These are phyloP conservation scores for Sylvilagus floridanus DNA, from an alignment of 2,797 vertebrate species.

Conservation along the genomic window DNA sequence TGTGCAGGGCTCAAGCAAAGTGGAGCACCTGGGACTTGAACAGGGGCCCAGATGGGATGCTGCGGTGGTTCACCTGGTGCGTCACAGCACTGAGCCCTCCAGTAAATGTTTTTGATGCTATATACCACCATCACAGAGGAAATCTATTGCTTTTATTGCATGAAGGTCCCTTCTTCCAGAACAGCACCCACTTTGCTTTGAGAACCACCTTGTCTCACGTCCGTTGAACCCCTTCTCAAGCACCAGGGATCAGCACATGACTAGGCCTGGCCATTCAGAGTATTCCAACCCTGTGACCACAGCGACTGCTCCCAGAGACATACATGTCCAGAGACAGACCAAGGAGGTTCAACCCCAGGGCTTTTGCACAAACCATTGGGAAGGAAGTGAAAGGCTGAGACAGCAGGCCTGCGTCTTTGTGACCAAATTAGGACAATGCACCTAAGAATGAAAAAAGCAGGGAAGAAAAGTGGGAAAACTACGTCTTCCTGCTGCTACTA, in stretches of 20 bases:
- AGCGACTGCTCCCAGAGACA: background rate
- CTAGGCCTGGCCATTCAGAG: background rate
- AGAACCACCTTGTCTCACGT: background rate
- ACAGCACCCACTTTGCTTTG: background rate
- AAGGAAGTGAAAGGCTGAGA: constrained; percentile 4
- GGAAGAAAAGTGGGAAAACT: constrained; percentile 20
- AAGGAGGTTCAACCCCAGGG: background rate
- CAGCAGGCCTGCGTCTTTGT: background rate
- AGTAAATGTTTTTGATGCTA: background rate
- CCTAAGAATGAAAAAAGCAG: constrained; percentile 45
- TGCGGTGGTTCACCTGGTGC: too few species aligned
- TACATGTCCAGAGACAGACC: background rate
- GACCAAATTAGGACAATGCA: background rate
- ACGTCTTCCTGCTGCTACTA: background rate
- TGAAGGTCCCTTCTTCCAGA: background rate
- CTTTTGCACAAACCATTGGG: background rate
- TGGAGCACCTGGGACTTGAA: too few species aligned
- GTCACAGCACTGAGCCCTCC: too few species aligned
- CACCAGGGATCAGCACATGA: background rate
- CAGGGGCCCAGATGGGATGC: too few species aligned
- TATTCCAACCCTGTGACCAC: background rate
- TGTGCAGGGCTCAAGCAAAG: too few species aligned
- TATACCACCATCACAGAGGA: background rate
- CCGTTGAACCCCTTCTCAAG: background rate
- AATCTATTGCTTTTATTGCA: background rate